Evolutionary conservation across 2,113 vertebrate genomes (phyloP), one percentile per base, ranked within the genome.

Genomic region (Oostethus manadensis): DNA sequence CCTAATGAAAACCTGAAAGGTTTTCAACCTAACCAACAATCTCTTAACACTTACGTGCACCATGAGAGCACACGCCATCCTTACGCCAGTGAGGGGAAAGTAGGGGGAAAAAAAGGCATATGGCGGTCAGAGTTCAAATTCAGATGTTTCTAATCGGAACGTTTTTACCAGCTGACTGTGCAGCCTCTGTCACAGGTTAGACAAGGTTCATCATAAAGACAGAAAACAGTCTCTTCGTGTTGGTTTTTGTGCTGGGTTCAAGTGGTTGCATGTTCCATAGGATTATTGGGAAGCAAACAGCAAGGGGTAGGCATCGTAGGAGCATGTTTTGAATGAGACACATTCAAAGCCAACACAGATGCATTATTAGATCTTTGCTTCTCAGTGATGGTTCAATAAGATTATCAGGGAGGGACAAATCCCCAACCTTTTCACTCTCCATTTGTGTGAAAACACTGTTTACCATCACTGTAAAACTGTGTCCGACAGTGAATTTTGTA

Each of bases 241-340:
- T 14, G 4, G 10, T 50, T 48, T 55, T 64, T 44, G 23, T 68
- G 38, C 47, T 38, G 3, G 42, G 16, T 22, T 58, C 20, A 8
- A 16, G 55, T 17, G 18, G 18, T 13, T 6, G 21, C 20, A 6
- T 45, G 21, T 15, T 38, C 20, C 23, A 13, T 10, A 20, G 54
- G 68, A 68, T 82, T 78, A 73, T 6, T 29, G 23, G 18, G 53
- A 18, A 45, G 46, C 56, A 58, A 77, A 35, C 68, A 61, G 68
- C 68, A 6, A 60, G 73, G 1, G 22, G 11, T 23, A 14, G 29
- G 29, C 0, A 4, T 26, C 38, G 14, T 57, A 57, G 56, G 29
- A 61, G 18, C n/a, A 29, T 9, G 42, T 8, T 3, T 3, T 33
- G 51, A 81, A 64, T 58, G 63, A 69, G 61, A 18, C 8, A 2